Conservation (phyloP, 2,113 vertebrate species). For the Pleuronectes platessa region DNA sequence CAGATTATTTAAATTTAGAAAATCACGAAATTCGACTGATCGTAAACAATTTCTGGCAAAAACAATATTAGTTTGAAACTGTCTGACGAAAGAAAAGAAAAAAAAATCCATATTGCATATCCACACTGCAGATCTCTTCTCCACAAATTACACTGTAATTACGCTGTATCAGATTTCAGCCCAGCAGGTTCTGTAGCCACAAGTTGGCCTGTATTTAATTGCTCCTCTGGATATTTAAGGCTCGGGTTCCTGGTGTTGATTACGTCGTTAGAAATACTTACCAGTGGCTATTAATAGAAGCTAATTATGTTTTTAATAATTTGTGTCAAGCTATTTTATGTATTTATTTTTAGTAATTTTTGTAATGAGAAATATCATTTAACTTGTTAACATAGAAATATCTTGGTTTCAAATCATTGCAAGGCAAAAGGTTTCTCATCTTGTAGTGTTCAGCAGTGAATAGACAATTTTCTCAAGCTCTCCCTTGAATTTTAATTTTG, state of each 20-base stretch:
- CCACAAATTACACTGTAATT: constrained; percentile 52
- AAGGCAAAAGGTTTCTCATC: neutral
- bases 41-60: constrained; percentile 39
- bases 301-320: constrained; percentile 6
- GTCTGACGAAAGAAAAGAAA: constrained; percentile 9
- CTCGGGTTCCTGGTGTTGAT: constrained; percentile 43
- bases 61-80: constrained; percentile 50
- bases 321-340: neutral
- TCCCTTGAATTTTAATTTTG: constrained; percentile 1
- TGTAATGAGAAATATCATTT: neutral
- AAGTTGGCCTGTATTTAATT: constrained; percentile 47
- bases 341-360: no score
- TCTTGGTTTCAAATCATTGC: neutral
- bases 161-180: constrained; percentile 37
- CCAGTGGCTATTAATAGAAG: constrained; percentile 24
- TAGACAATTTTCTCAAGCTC: neutral
- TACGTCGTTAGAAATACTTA: constrained; percentile 35
- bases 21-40: constrained; percentile 34
- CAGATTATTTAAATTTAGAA: constrained; percentile 37
- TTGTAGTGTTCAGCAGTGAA: no score
- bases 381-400: no score
- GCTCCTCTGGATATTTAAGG: constrained; percentile 41
- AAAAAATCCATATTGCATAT: constrained; percentile 9
- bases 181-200: constrained; percentile 31
- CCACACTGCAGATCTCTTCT: constrained; percentile 14